Conservation (phyloP, 2,797 vertebrate species). For the Ceryle rudis region DNA sequence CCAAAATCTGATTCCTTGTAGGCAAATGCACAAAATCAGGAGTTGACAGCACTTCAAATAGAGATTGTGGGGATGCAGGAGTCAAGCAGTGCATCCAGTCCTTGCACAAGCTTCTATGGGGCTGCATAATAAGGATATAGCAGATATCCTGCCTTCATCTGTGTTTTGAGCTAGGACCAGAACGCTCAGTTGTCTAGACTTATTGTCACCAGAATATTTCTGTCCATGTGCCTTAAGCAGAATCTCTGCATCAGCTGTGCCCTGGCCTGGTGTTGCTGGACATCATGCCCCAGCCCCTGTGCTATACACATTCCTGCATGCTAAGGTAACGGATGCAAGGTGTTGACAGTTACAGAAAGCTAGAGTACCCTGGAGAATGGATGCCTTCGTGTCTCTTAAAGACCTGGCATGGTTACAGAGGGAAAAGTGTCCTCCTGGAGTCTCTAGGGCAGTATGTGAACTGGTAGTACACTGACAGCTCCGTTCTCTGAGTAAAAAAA, state of each 20-base stretch:
- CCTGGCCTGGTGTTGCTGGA: not conserved
- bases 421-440: not conserved
- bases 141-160: not conserved
- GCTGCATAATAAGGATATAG: not conserved
- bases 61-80: not conserved
- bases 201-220: not conserved
- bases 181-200: not conserved
- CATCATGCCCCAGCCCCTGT: not conserved
- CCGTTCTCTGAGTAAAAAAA: not conserved
- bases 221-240: not conserved
- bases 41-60: not conserved
- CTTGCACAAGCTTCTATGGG: not conserved
- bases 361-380: not conserved
- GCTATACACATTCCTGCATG: not conserved
- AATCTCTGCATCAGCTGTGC: not conserved
- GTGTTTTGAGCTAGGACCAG: not conserved
- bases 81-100: not conserved
- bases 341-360: not conserved
- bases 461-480: fast-evolving
- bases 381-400: not conserved
- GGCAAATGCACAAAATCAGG: not conserved
- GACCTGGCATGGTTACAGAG: not conserved
- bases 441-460: not conserved
- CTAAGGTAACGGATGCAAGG: not conserved
- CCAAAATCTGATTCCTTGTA: not conserved